phyloP scores from a whole-genome alignment of 2,888 invertebrate species.

The Corbicula japonica region DNA sequence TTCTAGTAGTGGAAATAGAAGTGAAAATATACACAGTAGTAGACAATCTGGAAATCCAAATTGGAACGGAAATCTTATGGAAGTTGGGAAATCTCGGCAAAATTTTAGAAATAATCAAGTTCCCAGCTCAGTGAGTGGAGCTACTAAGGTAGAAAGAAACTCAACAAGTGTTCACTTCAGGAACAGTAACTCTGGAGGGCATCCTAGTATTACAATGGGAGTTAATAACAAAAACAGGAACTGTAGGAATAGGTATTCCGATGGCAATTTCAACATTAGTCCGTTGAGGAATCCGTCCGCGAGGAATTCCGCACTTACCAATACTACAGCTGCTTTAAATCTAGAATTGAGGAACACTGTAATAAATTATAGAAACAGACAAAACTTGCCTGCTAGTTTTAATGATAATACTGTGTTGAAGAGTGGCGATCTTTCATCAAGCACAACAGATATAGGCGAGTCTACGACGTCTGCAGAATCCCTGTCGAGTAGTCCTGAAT shows the following conservation, averaged over 20 bases:
- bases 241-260: slow-evolving; percentile 50
- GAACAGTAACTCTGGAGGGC: slow-evolving; percentile 46
- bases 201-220: slow-evolving; percentile 57
- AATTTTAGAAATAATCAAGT: slow-evolving; percentile 1
- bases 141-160: slow-evolving; percentile 13
- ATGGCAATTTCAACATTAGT: slow-evolving; percentile 41
- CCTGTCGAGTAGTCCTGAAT: slow-evolving; percentile 60
- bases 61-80: no score
- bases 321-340: slow-evolving; percentile 44
- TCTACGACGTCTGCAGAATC: slow-evolving; percentile 63
- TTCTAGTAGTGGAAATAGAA: neutral
- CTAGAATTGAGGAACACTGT: slow-evolving; percentile 53
- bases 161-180: slow-evolving; percentile 52
- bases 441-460: slow-evolving; percentile 64
- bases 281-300: slow-evolving; percentile 18
- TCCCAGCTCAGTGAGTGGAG: no score
- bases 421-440: slow-evolving; percentile 42
- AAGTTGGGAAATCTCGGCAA: no score
- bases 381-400: slow-evolving; percentile 10
- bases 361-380: slow-evolving; percentile 34
- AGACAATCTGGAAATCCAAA: no score
- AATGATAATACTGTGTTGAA: slow-evolving; percentile 15
- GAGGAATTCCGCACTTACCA: slow-evolving; percentile 34
- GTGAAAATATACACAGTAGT: no score
- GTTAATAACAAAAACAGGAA: slow-evolving; percentile 48